A percentile compares a stretch with the other conserved stretches of the same genome.
phyloP scores from a whole-genome alignment of 2,113 vertebrate genomes.

The Gallinago jamesoni region DNA sequence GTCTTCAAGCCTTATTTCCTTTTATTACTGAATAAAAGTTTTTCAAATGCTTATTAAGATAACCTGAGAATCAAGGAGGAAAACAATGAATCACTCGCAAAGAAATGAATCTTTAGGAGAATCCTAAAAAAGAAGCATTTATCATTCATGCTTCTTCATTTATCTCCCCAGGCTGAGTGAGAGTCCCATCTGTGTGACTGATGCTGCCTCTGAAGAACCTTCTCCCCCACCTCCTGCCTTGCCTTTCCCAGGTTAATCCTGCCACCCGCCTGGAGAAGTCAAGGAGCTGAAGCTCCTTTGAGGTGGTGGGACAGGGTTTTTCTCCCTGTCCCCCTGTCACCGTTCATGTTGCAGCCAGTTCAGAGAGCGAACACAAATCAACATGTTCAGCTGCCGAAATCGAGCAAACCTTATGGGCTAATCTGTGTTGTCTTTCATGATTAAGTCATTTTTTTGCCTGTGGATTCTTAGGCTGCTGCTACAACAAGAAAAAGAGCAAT shows the following conservation, averaged over 20 bases:
- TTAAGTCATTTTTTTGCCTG: neutral
- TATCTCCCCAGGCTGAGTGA: conserved; percentile 6
- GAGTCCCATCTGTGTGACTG: neutral
- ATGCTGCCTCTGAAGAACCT: neutral
- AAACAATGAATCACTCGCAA: conserved; percentile 57
- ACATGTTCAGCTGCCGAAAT: neutral
- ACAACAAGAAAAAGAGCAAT: neutral
- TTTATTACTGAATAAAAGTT: conserved; percentile 50
- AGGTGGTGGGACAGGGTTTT: neutral
- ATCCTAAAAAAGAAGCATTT: conserved; percentile 47
- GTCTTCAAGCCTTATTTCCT: conserved; percentile 40
- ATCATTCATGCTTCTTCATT: conserved; percentile 41
- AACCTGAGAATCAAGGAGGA: conserved; percentile 45
- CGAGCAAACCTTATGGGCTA: neutral
- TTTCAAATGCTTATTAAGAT: conserved; percentile 57
- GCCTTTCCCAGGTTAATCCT: neutral
- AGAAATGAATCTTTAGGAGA: conserved; percentile 51
- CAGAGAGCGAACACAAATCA: neutral
- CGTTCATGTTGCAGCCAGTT: neutral
- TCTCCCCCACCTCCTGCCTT: neutral
- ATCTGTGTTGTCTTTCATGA: neutral
- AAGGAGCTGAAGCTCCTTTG: neutral
- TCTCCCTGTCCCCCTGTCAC: neutral
- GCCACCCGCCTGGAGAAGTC: accelerated
- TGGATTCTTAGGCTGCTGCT: neutral